Base-by-base conservation (phyloP, 2,888 invertebrate genomes). In the Sycophila texana region DNA sequence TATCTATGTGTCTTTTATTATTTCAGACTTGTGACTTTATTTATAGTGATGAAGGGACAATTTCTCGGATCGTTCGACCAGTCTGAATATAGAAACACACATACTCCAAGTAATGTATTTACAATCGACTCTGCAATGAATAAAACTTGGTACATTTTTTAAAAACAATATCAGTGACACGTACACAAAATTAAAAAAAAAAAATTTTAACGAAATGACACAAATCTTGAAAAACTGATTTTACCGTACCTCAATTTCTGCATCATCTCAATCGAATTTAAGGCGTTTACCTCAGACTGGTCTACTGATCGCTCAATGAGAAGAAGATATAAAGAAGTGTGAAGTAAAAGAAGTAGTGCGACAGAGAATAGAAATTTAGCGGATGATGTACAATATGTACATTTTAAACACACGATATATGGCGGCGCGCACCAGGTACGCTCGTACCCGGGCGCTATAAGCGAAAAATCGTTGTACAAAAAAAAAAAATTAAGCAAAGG, bases 41-140 rank as follows among this genome's bases (percentile, higher is more conserved):
- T 74, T 77, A 16, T 66, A 80, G 70, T 73, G 70, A 77, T 73
- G 70, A 77, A 39, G 65, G 74, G 66, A 71, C 20, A 58, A 66
- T 77, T 58, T 55, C 26, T 80, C 26, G 20, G 55, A 74, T 14
- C 77, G 60, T 49, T 66, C 4, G 47, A 77, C 70, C 77, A 77
- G 74, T 39, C 49, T 74, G 51, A 75, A 57, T 47, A 39, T 20
- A n/a, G 30, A 57, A 47, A 16, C 20, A 18, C 1, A 10, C 63
- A 51, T 55, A 1, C 7, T 39, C 39, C 39, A 39, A 39, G 10
- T 39, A 39, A 39, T 1, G 10, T 39, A 39, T 39, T 3, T 26
- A 3, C 26, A 26, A 26, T 26, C 3, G 26, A 26, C 1, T 39
- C 7, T 10, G 7, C 39, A 39, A 10, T n/a, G 39, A 39, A 39